phyloP scores from a whole-genome alignment of 92 coral and sea anemone species.

The Siderastrea siderea region DNA sequence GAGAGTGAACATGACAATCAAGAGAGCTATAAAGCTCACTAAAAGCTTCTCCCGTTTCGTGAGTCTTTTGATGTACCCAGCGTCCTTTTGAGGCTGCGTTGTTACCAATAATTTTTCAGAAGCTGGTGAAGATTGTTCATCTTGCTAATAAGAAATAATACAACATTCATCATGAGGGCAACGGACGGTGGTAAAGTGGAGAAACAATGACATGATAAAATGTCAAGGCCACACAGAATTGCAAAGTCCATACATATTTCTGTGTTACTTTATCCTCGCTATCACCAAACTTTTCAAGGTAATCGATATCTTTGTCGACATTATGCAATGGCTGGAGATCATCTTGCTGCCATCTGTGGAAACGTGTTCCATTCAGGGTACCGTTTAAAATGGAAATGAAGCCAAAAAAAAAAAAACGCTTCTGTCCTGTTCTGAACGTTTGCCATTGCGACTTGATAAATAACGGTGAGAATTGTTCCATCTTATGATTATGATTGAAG shows the following conservation, averaged over 20 bases:
- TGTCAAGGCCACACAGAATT: neutral
- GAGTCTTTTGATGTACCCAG: neutral
- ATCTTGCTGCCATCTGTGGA: too few species aligned
- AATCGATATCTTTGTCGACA: neutral
- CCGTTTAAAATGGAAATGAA: too few species aligned
- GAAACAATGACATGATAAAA: neutral
- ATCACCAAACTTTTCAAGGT: neutral
- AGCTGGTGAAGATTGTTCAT: conserved; percentile 11
- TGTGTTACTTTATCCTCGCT: neutral
- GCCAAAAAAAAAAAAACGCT: too few species aligned
- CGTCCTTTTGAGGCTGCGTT: conserved; percentile 1
- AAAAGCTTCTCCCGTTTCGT: conserved; percentile 31
- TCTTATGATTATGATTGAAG: too few species aligned
- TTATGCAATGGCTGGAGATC: too few species aligned
- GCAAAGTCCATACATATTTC: neutral
- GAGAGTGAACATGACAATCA: conserved; percentile 30
- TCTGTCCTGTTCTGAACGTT: too few species aligned
- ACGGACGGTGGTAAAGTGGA: too few species aligned
- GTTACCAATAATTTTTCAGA: conserved; percentile 25
- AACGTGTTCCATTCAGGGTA: too few species aligned
- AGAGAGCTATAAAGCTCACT: conserved; percentile 41
- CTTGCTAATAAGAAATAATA: neutral
- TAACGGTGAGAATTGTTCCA: too few species aligned
- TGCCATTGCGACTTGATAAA: too few species aligned
- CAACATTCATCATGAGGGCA: neutral